Percentiles rank a stretch among this genome's conserved stretches.
These are phyloP conservation scores for Syngnathus floridae DNA, from an alignment of 2,113 vertebrate genomes.

Conservation along the genomic window DNA sequence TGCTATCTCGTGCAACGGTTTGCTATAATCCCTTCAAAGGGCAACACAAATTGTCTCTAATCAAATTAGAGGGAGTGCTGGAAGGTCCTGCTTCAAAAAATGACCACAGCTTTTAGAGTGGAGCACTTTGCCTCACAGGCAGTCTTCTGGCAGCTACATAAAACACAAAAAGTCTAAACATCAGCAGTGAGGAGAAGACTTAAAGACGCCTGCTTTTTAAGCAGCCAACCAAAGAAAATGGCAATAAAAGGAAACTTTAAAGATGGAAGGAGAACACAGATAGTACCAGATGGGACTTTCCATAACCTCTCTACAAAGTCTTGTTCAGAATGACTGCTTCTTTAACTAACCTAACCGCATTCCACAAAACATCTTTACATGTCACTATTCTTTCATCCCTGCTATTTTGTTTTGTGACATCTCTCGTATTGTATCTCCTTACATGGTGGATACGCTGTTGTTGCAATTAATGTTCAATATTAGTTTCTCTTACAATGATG, in stretches of 20 bases:
- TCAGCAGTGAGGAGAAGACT: background rate
- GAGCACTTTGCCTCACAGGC: too few species aligned
- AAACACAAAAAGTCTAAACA: background rate
- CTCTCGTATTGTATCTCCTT: too few species aligned
- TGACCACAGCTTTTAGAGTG: background rate
- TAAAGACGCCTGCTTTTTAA: background rate
- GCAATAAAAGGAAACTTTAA: background rate
- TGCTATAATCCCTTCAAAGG: background rate
- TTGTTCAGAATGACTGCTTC: too few species aligned
- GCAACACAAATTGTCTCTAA: background rate
- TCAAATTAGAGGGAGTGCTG: conserved; percentile 3
- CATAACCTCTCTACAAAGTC: too few species aligned
- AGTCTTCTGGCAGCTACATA: too few species aligned
- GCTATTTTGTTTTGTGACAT: too few species aligned
- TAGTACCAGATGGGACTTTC: background rate
- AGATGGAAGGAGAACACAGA: background rate
- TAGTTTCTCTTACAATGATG: too few species aligned
- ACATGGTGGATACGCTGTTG: background rate
- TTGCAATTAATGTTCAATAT: background rate
- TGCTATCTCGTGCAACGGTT: background rate
- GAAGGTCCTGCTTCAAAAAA: background rate
- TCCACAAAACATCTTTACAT: too few species aligned
- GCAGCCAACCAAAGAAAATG: background rate
- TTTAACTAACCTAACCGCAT: too few species aligned
- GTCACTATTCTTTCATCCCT: too few species aligned